These are phyloP conservation scores for Leuciscus idus DNA, from an alignment of 2,113 vertebrate genomes.

Conservation along the genomic window DNA sequence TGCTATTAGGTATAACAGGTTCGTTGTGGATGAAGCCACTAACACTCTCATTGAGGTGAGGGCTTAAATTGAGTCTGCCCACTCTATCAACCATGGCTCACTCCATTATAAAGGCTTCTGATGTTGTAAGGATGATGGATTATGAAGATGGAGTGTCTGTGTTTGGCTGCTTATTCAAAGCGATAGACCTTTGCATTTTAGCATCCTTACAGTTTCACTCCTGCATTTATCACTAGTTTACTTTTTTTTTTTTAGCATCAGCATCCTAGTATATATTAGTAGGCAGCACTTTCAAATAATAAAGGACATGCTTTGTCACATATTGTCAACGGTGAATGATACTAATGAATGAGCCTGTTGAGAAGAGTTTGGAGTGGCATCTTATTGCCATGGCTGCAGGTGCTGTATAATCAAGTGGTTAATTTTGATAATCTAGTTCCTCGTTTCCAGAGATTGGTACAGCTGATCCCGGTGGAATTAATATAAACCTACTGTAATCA, in stretches of 20 bases:
- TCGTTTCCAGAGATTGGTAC: conserved; percentile 8
- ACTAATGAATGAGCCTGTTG: conserved; percentile 19
- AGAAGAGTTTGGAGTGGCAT: neutral
- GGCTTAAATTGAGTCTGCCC: conserved; percentile 29
- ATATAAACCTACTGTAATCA: neutral
- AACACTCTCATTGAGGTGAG: conserved; percentile 32
- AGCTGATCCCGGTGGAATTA: neutral
- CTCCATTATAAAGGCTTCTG: conserved; percentile 16
- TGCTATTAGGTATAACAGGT: conserved; percentile 56
- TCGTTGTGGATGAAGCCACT: conserved; percentile 23
- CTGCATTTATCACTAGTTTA: neutral
- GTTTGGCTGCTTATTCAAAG: conserved; percentile 13
- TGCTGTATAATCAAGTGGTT: conserved; percentile 31
- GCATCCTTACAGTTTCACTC: neutral
- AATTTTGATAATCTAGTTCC: conserved; percentile 22
- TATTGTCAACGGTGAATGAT: conserved; percentile 4
- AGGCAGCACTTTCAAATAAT: neutral
- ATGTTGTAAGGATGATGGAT: conserved; percentile 1
- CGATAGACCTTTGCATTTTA: neutral
- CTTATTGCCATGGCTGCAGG: conserved; percentile 29
- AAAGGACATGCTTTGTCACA: neutral
- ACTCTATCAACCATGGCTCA: conserved; percentile 18
- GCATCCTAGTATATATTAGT: neutral
- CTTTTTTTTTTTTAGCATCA: neutral
- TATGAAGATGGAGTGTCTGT: conserved; percentile 27